phyloP scores from a whole-genome alignment of 2,888 invertebrate genomes.

The Eupithecia centaureata region DNA sequence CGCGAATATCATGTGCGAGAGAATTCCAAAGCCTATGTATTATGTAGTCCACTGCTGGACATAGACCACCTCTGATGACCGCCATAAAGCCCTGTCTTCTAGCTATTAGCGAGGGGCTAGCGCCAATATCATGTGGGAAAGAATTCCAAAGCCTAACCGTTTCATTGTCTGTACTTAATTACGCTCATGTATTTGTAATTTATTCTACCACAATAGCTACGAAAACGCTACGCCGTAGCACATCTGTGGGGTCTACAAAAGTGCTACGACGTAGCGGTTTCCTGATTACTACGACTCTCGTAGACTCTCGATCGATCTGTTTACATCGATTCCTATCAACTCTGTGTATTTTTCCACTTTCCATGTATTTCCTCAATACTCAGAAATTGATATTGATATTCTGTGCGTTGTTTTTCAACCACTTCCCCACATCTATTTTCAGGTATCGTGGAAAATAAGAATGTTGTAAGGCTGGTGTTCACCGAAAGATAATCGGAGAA shows the following conservation, averaged over 20 bases:
- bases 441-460: neutral
- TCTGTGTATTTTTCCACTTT: slow-evolving; percentile 4
- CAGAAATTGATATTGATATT: slow-evolving; percentile 11
- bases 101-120: no score
- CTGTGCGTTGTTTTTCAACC: slow-evolving; percentile 2
- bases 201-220: slow-evolving; percentile 4
- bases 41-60: no score
- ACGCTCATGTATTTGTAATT: neutral
- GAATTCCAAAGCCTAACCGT: no score
- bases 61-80: no score
- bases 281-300: neutral
- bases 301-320: slow-evolving; percentile 3
- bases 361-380: slow-evolving; percentile 14
- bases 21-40: no score
- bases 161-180: neutral
- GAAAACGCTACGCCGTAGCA: neutral
- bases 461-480: no score
- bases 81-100: no score
- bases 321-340: slow-evolving; percentile 8
- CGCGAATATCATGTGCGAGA: no score
- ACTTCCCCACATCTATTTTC: neutral
- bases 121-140: no score
- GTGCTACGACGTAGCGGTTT: neutral
- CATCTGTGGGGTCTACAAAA: no score
- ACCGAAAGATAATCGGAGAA: no score